Evolutionary conservation across 2,797 vertebrate species (phyloP), one percentile per base, ranked within the genome.

Genomic region (Pitangus sulphuratus): DNA sequence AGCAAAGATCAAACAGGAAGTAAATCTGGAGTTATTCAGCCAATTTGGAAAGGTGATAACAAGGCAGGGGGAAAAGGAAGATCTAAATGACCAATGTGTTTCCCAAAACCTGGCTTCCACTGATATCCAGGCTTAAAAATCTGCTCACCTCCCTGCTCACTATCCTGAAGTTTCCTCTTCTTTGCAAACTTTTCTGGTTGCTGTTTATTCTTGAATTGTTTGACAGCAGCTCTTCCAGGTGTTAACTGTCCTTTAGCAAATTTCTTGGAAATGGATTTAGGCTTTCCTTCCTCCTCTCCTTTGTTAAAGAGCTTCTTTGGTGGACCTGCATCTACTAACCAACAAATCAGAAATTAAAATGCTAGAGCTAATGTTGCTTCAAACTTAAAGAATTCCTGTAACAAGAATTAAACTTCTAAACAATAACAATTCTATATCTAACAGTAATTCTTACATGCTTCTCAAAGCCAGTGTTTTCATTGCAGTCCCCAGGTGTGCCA

Each of bases 121-220:
- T 54, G 47, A 66, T 5, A 87, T 1, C 1, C 19, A 79, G 28
- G 8, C 47, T 87, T 76, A 48, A 78, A 80, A 58, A 58, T n/a
- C 37, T 57, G 58, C 96, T 94, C 33, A 97, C 97, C 97, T 89
- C 48, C 81, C 10, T 96, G 84, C 66, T 94, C 82, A 70, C 62
- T 82, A 74, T 77, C 89, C 54, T 96, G 96, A 25, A 87, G 75
- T 66, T 98, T 97, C 60, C 97, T 98, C 60, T 98, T 98, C 90
- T 89, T 98, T 17, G 71, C 83, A 77, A 92, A 75, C 39, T 95
- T 97, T 83, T 95, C 95, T 30, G 92, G 78, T 37, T 93, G 96
- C 42, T 97, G 95, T 79, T 98, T 98, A 74, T 68, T 98, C 87
- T 96, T 98, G 62, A 98, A 97, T 20, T 98, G 97, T 72, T 98